Conservation (phyloP, 2,888 invertebrate species). For the Andrena dorsata region DNA sequence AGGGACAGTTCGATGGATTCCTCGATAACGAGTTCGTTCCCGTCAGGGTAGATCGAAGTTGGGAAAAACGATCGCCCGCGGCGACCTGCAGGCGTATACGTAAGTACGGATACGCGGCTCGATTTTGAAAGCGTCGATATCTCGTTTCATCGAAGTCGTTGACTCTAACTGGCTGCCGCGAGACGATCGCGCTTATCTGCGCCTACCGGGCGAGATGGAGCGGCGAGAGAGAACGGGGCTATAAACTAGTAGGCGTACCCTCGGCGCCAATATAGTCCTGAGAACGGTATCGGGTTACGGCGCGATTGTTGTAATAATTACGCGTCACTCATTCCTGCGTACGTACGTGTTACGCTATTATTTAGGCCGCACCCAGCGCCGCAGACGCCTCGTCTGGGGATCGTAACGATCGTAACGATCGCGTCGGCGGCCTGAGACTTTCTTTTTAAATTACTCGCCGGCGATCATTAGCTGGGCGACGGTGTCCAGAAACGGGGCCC, state of each 20-base stretch:
- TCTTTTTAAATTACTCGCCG: too few relatives aligned
- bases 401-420: background rate
- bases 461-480: too few relatives aligned
- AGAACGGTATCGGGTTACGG: slow-evolving; percentile 55
- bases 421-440: background rate
- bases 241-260: slow-evolving; percentile 58
- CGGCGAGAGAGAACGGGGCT: background rate
- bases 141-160: slow-evolving; percentile 51
- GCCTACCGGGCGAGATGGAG: slow-evolving; percentile 42
- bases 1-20: background rate
- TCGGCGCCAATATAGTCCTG: slow-evolving; percentile 62
- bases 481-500: too few relatives aligned
- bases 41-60: too few relatives aligned
- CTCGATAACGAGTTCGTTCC: background rate
- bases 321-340: slow-evolving; percentile 57
- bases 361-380: slow-evolving; percentile 52
- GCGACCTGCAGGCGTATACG: slow-evolving; percentile 10
- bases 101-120: background rate
- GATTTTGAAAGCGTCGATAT: slow-evolving; percentile 51
- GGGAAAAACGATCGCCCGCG: background rate
- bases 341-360: slow-evolving; percentile 60
- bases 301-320: slow-evolving; percentile 67
- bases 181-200: slow-evolving; percentile 35
- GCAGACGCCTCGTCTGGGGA: slow-evolving; percentile 39
- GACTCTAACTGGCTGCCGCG: slow-evolving; percentile 32